Evolutionary conservation across 2,113 vertebrate genomes (phyloP).

Genomic region (Perognathus longimembris): DNA sequence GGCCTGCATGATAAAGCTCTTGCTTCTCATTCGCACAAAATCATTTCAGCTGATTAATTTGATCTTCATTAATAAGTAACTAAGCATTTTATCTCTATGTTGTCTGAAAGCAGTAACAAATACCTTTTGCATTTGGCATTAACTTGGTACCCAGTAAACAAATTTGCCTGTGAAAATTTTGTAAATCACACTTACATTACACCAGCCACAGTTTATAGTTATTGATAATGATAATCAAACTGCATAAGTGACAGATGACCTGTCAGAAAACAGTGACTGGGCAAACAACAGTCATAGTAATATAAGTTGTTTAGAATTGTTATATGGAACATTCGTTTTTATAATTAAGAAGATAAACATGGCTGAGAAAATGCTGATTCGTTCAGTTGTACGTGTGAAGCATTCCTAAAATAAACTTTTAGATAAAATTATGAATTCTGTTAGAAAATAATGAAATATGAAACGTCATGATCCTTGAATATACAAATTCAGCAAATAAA

Average conservation of each 20-base stretch:
- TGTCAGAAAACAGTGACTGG: conserved; percentile 48
- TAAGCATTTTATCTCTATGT: conserved; percentile 71
- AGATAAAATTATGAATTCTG: conserved; percentile 13
- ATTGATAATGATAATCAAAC: conserved; percentile 61
- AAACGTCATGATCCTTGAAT: not conserved
- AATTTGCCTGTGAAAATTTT: conserved; percentile 44
- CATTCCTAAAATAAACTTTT: conserved; percentile 47
- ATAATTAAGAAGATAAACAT: conserved; percentile 73
- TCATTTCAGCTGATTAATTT: conserved; percentile 75
- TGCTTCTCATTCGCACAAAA: conserved; percentile 56
- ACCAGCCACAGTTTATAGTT: conserved; percentile 37
- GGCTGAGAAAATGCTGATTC: conserved; percentile 60
- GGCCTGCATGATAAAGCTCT: conserved; percentile 63
- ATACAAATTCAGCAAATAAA: conserved; percentile 31
- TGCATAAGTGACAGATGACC: conserved; percentile 63
- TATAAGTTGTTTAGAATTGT: conserved; percentile 31
- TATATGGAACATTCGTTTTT: conserved; percentile 65
- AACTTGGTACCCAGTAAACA: conserved; percentile 70
- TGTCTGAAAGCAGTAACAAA: conserved; percentile 72
- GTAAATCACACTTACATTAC: conserved; percentile 35
- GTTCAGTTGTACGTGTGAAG: conserved; percentile 55
- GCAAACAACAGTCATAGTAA: conserved; percentile 56
- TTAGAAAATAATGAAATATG: conserved; percentile 23
- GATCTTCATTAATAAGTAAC: conserved; percentile 77
- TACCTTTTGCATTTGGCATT: conserved; percentile 53